These are phyloP conservation scores for Mesaphorura yosii DNA, from an alignment of 1,140 invertebrate genomes.

Conservation along the genomic window DNA sequence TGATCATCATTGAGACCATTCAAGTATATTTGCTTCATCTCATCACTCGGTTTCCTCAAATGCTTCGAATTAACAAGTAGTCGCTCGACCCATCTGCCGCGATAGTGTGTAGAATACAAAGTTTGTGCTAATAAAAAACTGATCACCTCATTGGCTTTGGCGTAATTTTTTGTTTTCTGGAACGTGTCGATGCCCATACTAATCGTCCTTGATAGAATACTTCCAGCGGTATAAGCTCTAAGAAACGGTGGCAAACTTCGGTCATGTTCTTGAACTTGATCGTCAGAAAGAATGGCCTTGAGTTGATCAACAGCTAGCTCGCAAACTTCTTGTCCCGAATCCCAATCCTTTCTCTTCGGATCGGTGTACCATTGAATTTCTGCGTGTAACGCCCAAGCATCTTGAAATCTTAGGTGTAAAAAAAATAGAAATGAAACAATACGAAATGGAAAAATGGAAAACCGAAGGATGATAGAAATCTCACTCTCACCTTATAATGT, in stretches of 20 bases:
- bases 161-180: constrained; percentile 40
- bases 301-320: constrained; percentile 26
- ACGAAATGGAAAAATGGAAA: too few relatives aligned
- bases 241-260: constrained; percentile 38
- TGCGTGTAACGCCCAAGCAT: constrained; percentile 33
- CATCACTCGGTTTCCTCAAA: constrained; percentile 34
- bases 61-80: constrained; percentile 44
- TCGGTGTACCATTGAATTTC: constrained; percentile 33
- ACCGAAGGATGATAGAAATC: too few relatives aligned
- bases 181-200: constrained; percentile 40
- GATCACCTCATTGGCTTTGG: constrained; percentile 39
- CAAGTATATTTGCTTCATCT: constrained; percentile 27
- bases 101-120: constrained; percentile 37
- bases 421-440: not conserved
- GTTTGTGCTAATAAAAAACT: constrained; percentile 38
- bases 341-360: constrained; percentile 34
- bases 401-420: constrained; percentile 30
- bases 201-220: constrained; percentile 38
- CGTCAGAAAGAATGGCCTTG: constrained; percentile 11
- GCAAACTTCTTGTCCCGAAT: constrained; percentile 30
- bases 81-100: constrained; percentile 45
- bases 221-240: constrained; percentile 39
- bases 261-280: constrained; percentile 32
- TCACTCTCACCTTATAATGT: too few relatives aligned
- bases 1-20: constrained; percentile 34